Evolutionary conservation across 2,888 invertebrate genomes (phyloP).

Genomic region (Schizotus pectinicornis): DNA sequence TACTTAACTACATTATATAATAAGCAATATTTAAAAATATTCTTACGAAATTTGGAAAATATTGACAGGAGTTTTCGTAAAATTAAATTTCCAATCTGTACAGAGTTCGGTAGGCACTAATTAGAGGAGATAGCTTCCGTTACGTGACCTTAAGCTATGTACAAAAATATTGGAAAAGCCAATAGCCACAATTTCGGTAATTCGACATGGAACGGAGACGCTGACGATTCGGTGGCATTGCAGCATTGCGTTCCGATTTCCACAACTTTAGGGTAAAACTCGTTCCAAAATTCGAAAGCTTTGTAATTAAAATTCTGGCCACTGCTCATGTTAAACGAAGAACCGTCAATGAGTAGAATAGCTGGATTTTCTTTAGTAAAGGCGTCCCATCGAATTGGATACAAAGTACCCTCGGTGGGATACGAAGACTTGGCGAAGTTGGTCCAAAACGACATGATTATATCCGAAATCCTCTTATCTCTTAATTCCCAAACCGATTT

Average conservation of each 20-base stretch:
- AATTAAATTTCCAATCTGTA: too few species aligned
- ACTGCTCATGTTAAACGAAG: conserved; percentile 75
- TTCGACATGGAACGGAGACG: too few species aligned
- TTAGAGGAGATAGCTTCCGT: too few species aligned
- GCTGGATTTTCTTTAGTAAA: conserved; percentile 72
- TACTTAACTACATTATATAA: too few species aligned
- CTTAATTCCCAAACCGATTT: conserved; percentile 74
- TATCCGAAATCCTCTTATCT: conserved; percentile 80
- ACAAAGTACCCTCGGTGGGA: conserved; percentile 73
- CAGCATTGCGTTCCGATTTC: conserved; percentile 78
- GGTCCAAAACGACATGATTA: conserved; percentile 81
- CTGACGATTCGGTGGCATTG: conserved; percentile 59
- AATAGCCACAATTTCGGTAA: too few species aligned
- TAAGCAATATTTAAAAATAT: too few species aligned
- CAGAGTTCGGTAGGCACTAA: too few species aligned
- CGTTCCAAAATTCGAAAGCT: conserved; percentile 83
- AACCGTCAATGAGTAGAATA: conserved; percentile 76
- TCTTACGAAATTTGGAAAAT: too few species aligned
- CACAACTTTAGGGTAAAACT: conserved; percentile 79
- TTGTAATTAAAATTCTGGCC: conserved; percentile 73
- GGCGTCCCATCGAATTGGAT: conserved; percentile 74
- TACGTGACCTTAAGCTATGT: too few species aligned
- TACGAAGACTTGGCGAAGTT: conserved; percentile 79
- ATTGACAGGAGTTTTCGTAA: too few species aligned
- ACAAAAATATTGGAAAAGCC: too few species aligned